Evolutionary conservation across 23 tunicate genomes (phyloP).

Genomic region (Styela plicata): DNA sequence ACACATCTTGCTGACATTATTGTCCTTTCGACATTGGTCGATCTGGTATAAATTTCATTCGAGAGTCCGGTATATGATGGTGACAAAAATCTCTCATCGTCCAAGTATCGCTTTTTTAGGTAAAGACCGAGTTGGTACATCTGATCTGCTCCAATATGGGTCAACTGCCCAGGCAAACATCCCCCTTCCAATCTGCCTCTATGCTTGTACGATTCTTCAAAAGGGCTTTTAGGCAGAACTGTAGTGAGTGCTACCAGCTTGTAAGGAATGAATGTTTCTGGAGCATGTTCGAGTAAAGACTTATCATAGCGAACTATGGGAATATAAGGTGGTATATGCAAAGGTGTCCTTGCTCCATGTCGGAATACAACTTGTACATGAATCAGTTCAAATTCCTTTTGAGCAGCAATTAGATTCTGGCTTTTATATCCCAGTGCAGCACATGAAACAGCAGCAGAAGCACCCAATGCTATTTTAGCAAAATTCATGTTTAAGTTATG

Average conservation of each 20-base stretch:
- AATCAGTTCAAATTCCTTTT: constrained; percentile 19
- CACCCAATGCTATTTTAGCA: neutral
- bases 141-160: constrained; percentile 50
- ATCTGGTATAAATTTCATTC: constrained; percentile 11
- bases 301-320: constrained; percentile 42
- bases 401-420: neutral
- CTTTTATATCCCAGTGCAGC: neutral
- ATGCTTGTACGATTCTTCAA: constrained; percentile 3
- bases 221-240: neutral
- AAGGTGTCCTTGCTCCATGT: constrained; percentile 84
- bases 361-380: constrained; percentile 81
- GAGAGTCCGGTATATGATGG: neutral
- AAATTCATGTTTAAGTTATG: too few relatives aligned
- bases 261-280: constrained; percentile 48
- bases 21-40: constrained; percentile 14
- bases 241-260: neutral
- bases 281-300: constrained; percentile 37
- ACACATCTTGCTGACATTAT: constrained; percentile 13
- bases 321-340: constrained; percentile 38
- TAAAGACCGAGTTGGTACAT: constrained; percentile 39
- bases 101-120: constrained; percentile 31
- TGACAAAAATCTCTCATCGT: constrained; percentile 37
- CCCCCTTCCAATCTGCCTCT: constrained; percentile 11
- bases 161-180: constrained; percentile 37
- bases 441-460: constrained; percentile 17